Evolutionary conservation across 2,888 invertebrate genomes (phyloP).

Genomic region (Sipunculus nudus): DNA sequence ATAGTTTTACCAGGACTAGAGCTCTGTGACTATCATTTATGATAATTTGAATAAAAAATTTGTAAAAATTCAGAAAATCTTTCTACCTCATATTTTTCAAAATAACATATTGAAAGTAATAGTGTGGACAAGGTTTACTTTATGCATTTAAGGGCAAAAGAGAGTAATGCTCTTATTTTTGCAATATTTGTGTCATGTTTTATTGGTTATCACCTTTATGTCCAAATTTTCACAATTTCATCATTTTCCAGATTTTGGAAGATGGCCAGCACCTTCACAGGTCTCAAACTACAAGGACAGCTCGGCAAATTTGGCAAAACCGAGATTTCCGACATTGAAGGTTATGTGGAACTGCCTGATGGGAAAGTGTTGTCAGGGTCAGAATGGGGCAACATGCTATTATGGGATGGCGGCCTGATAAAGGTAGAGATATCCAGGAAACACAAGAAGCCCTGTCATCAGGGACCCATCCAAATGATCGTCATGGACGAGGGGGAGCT

Average conservation of each 20-base stretch:
- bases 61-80: no score
- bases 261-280: constrained; percentile 90
- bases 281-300: constrained; percentile 86
- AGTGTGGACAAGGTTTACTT: no score
- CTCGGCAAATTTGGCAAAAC: constrained; percentile 92
- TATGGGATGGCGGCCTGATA: constrained; percentile 91
- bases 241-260: constrained; percentile 85
- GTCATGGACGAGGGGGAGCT: constrained; percentile 71
- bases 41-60: no score
- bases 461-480: constrained; percentile 78
- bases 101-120: no score
- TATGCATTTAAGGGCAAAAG: no score
- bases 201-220: no score
- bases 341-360: constrained; percentile 85
- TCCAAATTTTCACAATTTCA: no score
- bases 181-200: no score
- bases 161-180: no score
- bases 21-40: no score
- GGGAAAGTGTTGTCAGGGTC: constrained; percentile 89
- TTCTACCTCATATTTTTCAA: no score
- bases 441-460: constrained; percentile 78
- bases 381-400: constrained; percentile 89
- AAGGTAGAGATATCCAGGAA: constrained; percentile 71
- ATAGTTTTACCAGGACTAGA: no score
- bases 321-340: constrained; percentile 87